These are phyloP conservation scores for Andricus curvator DNA, from an alignment of 2,888 invertebrate species.

Conservation along the genomic window DNA sequence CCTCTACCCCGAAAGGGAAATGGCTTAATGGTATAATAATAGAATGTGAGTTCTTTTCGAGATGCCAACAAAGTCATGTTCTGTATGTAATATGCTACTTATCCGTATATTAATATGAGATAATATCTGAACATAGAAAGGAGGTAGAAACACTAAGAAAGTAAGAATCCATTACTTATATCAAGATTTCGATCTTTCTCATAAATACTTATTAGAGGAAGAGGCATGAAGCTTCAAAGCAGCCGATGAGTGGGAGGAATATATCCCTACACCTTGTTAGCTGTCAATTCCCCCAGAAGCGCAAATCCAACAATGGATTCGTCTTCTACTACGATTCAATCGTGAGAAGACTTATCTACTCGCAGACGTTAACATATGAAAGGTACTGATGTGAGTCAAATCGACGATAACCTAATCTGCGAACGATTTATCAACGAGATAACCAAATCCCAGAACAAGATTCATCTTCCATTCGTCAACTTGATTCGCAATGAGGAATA, in stretches of 20 bases:
- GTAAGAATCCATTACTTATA: background rate
- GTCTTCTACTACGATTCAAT: conserved; percentile 47
- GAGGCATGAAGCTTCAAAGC: conserved; percentile 22
- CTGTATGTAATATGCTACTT: background rate
- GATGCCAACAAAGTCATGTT: conserved; percentile 2
- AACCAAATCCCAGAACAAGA: background rate
- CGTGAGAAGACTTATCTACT: conserved; percentile 42
- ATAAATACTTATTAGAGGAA: conserved; percentile 22
- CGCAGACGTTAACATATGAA: conserved; percentile 41
- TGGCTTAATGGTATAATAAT: too few relatives aligned
- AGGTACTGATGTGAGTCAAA: conserved; percentile 33
- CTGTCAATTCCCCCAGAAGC: conserved; percentile 32
- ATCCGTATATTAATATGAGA: conserved; percentile 2
- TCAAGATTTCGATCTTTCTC: conserved; percentile 11
- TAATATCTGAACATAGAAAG: background rate
- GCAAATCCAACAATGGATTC: conserved; percentile 46
- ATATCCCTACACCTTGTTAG: conserved; percentile 34
- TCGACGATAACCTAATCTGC: conserved; percentile 31
- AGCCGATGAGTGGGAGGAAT: conserved; percentile 6
- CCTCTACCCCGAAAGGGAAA: too few relatives aligned
- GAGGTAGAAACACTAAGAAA: conserved; percentile 16
- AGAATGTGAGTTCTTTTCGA: too few relatives aligned
- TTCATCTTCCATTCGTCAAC: background rate
- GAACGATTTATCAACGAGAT: conserved; percentile 30
- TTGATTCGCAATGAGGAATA: background rate